Evolutionary conservation across 2,113 vertebrate species (phyloP), one percentile per base, ranked within the genome.

Genomic region (Tyto alba): DNA sequence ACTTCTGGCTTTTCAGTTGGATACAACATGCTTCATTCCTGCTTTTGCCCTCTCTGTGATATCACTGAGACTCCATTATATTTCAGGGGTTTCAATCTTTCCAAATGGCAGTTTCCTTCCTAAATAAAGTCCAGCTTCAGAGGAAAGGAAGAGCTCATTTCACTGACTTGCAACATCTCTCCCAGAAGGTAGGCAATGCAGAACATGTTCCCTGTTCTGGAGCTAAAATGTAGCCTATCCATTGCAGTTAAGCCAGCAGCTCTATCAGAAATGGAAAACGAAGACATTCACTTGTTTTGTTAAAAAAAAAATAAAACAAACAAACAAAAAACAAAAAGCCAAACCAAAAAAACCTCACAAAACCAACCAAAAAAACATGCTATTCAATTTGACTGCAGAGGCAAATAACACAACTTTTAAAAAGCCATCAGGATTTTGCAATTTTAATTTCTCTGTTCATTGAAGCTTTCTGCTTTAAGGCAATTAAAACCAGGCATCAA

Each of bases 371-470:
- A 1, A 67, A 90, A 72, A 29, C 69, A 53, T n/a, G 73, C 47
- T 63, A 59, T 53, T 93, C 32, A 63, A 30, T 40, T 43, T 91
- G 64, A 87, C 75, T 80, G 78, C 10, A 9, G 45, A 90, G 63
- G 63, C 60, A 95, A 92, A 95, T 38, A 96, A 93, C 56, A 90
- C 25, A 63, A 68, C 52, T 88, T n/a, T n/a, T 64, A 80, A 86
- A 95, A 85, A 92, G 36, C 23, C 55, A 87, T 85, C 43, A 52
- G 64, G 86, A 90, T 87, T 95, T 90, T 75, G 85, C 90, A 96
- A 59, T 95, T 97, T 86, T 97, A 95, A 97, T 97, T 97, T 98
- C 95, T 96, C 95, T 96, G 96, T 92, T 96, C 94, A 91, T 62
- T 95, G 96, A 90, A 92, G 92, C 90, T 97, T 96, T 93, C 94